Evolutionary conservation across 1,140 invertebrate genomes (phyloP), one percentile per base, ranked within the genome.

Genomic region (Cepaea nemoralis): DNA sequence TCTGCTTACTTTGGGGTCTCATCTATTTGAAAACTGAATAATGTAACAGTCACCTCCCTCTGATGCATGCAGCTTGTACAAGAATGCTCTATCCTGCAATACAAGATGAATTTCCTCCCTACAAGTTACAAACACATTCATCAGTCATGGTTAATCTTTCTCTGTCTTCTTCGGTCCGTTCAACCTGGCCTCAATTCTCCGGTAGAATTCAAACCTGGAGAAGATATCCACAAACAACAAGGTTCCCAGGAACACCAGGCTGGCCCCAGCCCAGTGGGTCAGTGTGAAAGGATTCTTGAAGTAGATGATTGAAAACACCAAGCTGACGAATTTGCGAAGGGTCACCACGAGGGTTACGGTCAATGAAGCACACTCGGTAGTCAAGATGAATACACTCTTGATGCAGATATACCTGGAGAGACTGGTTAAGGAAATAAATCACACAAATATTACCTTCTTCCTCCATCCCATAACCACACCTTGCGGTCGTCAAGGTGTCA

Each of bases 291-390:
- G 94, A 93, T 99, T 99, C 83, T 95, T 93, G 90, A 99, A 99
- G 90, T 98, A 99, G 50, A 97, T 87, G 86, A 99, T 98, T 1
- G 98, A 99, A 89, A 99, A 95, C 27, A 99, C 91, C 63, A 99
- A 92, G 16, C 97, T 98, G 10, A 97, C 92, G 90, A 99, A 99
- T 91, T 99, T 99, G 45, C 98, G 93, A 70, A 99, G 90, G 0
- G 98, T 99, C 22, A 99, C 95, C 2, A 99, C 96, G 79, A 99
- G 92, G 0, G 98, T 99, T 0, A 99, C 97, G 0, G 97, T 98
- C 22, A 99, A 90, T 0, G 98, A 98, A 14, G 96, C 94, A 89
- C 97, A 98, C 90, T 98, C 96, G 0, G 97, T 96, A 1, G 97
- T 99, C 87, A 99, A 93, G 27, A 95, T 94, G 88, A 98, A 99